Base-by-base conservation (phyloP, 2,888 invertebrate species). In the Cheilosia grossa region DNA sequence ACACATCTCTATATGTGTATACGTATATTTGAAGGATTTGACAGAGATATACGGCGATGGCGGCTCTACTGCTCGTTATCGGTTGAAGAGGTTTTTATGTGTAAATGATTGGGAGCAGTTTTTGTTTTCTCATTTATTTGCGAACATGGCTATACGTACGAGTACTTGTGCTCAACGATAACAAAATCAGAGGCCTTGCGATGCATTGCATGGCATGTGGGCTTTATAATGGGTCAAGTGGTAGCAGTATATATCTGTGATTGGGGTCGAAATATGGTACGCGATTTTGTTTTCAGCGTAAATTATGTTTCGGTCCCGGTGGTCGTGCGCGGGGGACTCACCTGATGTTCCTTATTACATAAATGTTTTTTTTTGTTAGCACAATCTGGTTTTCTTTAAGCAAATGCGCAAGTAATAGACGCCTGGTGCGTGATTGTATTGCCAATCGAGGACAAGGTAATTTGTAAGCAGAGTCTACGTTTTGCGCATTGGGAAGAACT, bases 201-300 rank as follows among this genome's bases (percentile, higher is more conserved):
- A 56, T 54, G 37, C 56, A 56, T 74, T 73, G 73, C 49, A 64
- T 21, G 44, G 9, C 17, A 51, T 47, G 13, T 37, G 37, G 27
- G 66, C 56, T 24, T 58, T 66, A n/a, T n/a, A 66, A 58, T 75
- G 44, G 66, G 75, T 75, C 75, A 75, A 75, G 58, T 66, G 66
- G 37, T 21, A 33, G 17, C 42, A 13, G 9, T 4, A 17, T 17
- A n/a, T 51, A 7, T 33, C 42, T 49, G 54, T 44, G 21, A 47
- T 24, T 51, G 2, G 10, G 49, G 49, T 21, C 10, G 33, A 53
- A 40, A 6, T 7, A 0, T 40, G 51, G 21, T 21, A 21, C 21
- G 4, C 19, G 37, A 37, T 17, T 40, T 40, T 24, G 9, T 2
- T 9, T 13, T 21, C 49, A 49, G 24, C 19, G 17, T 63, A 6